Evolutionary conservation across 2,797 vertebrate genomes (phyloP).

Genomic region (Poeciliopsis turneri): DNA sequence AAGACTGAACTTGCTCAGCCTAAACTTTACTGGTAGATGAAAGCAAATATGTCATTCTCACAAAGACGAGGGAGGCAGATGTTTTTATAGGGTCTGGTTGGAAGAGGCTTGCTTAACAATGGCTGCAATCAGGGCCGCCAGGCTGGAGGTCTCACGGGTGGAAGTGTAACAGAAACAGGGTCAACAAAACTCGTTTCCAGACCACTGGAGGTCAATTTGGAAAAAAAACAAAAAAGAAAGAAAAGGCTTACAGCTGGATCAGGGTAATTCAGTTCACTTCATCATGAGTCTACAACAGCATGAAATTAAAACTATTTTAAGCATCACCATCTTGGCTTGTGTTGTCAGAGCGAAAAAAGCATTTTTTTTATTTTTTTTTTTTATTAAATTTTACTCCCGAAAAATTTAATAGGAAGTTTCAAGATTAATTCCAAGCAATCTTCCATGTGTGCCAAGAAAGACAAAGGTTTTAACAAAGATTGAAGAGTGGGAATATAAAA

Average conservation of each 20-base stretch:
- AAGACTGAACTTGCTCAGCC: slow-evolving; percentile 65
- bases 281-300: neutral
- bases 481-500: slow-evolving; percentile 30
- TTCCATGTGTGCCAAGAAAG: slow-evolving; percentile 18
- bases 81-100: slow-evolving; percentile 66
- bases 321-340: neutral
- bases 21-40: slow-evolving; percentile 66
- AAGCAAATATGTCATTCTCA: slow-evolving; percentile 70
- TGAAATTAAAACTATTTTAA: slow-evolving; percentile 13
- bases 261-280: slow-evolving; percentile 16
- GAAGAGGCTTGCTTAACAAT: slow-evolving; percentile 47
- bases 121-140: slow-evolving; percentile 42
- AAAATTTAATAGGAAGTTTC: slow-evolving; percentile 17
- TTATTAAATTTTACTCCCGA: slow-evolving; percentile 9
- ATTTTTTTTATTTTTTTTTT: neutral
- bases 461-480: slow-evolving; percentile 14
- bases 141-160: slow-evolving; percentile 52
- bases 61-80: slow-evolving; percentile 66
- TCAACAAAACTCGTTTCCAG: slow-evolving; percentile 47
- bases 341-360: slow-evolving; percentile 12
- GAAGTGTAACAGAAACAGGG: slow-evolving; percentile 58
- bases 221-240: neutral
- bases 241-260: slow-evolving; percentile 20
- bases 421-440: slow-evolving; percentile 15
- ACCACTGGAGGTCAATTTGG: slow-evolving; percentile 20